Conservation (phyloP, 2,113 vertebrate genomes). For the Heliornis fulica region DNA sequence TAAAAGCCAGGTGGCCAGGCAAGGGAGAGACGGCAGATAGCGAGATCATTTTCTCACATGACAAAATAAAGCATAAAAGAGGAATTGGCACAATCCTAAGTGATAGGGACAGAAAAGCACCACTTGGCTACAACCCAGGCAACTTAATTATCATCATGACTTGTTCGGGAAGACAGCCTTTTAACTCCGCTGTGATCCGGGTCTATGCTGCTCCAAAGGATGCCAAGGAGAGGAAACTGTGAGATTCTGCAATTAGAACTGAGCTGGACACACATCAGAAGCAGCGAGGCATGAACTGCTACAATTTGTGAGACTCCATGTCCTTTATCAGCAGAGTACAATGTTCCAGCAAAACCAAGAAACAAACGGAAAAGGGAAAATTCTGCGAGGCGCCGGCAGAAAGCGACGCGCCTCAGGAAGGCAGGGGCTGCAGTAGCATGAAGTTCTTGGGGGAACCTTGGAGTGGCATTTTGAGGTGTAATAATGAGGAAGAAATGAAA, state of each 20-base stretch:
- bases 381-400: background rate
- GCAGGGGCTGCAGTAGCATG: background rate
- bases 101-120: conserved; percentile 70
- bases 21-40: conserved; percentile 62
- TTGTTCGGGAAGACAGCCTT: conserved; percentile 57
- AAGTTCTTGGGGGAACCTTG: background rate
- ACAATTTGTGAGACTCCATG: conserved; percentile 35
- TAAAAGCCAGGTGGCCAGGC: conserved; percentile 63
- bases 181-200: conserved; percentile 54
- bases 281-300: conserved; percentile 43
- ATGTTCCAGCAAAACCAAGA: background rate
- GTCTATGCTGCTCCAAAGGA: conserved; percentile 51
- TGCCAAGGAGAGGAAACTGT: conserved; percentile 46
- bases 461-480: background rate
- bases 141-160: conserved; percentile 65
- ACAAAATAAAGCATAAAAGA: conserved; percentile 67
- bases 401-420: background rate
- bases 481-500: conserved; percentile 10
- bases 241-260: conserved; percentile 57
- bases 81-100: conserved; percentile 66
- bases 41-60: conserved; percentile 60
- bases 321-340: conserved; percentile 15
- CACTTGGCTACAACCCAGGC: conserved; percentile 66
- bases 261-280: conserved; percentile 65
- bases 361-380: conserved; percentile 7